Base-by-base conservation (phyloP, 2,113 vertebrate genomes). In the Ictidomys tridecemlineatus region DNA sequence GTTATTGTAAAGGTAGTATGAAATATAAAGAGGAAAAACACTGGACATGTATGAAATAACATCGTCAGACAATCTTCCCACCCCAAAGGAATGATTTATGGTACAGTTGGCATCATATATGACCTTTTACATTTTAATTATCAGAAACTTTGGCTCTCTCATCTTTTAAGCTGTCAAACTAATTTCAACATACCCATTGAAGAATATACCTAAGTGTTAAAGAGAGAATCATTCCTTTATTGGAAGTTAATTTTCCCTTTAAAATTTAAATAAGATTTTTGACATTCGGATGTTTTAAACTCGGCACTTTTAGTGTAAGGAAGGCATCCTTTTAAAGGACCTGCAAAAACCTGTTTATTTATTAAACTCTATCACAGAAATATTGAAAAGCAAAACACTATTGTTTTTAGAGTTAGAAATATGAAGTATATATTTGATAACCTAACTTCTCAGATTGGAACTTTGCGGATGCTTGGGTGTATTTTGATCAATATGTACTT, bases 181-280 rank as follows among this genome's bases (percentile, higher is more conserved):
- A 84, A 95, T 93, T 97, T 85, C 45, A 84, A 67, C 63, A 88
- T 92, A 42, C 24, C 74, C 32, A 51, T 37, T 37, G 70, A 89
- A 96, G 65, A 73, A 91, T 69, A 79, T 42, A 34, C 84, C 53
- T 85, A 85, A 42, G 70, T 45, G 32, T 72, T 72, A 77, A 70
- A 87, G 73, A 89, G 37, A 77, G 58, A 84, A 80, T 77, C 4
- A 70, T 95, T 65, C 82, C 58, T 77, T 95, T 85, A 39, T 87
- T 70, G 37, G 48, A 85, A 97, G 89, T 92, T 93, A 86, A 93
- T 80, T 94, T 95, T 85, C 58, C 30, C 65, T 86, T 94, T 96
- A 89, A 76, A 20, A 87, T 92, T 92, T 84, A 97, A 97, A 96
- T 51, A 82, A 91, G 73, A 28, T 51, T 96, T 94, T 76, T 78